A percentile compares a stretch with the other conserved stretches of the same genome.
Conservation (phyloP, 23 tunicate species). For the Styela clava region DNA sequence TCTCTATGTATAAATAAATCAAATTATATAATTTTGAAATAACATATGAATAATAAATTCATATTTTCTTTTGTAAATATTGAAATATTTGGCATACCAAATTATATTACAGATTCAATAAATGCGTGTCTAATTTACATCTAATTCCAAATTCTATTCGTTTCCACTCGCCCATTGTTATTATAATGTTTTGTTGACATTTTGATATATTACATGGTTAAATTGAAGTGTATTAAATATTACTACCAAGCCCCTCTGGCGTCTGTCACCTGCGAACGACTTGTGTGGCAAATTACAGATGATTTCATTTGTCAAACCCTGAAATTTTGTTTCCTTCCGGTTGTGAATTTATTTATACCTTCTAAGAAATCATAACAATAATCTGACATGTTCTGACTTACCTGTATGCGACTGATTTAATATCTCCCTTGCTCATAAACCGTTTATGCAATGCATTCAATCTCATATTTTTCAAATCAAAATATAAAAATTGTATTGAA, state of each 20-base stretch:
- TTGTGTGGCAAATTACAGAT: background rate
- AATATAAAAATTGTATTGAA: too few relatives aligned
- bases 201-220: background rate
- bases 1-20: too few relatives aligned
- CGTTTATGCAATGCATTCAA: too few relatives aligned
- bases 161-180: background rate
- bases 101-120: background rate
- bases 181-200: background rate
- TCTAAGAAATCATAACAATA: too few relatives aligned
- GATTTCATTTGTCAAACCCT: background rate
- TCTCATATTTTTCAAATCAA: too few relatives aligned
- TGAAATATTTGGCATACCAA: background rate
- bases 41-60: too few relatives aligned
- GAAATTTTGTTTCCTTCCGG: background rate
- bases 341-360: too few relatives aligned
- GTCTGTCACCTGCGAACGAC: background rate
- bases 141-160: background rate
- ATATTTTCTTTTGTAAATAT: too few relatives aligned
- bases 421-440: too few relatives aligned
- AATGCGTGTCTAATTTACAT: background rate
- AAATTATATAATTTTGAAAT: too few relatives aligned
- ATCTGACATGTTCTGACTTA: too few relatives aligned
- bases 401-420: too few relatives aligned
- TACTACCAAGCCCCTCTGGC: background rate
- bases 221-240: background rate